Conservation (phyloP, 2,888 invertebrate species). For the Zeuzera pyrina region DNA sequence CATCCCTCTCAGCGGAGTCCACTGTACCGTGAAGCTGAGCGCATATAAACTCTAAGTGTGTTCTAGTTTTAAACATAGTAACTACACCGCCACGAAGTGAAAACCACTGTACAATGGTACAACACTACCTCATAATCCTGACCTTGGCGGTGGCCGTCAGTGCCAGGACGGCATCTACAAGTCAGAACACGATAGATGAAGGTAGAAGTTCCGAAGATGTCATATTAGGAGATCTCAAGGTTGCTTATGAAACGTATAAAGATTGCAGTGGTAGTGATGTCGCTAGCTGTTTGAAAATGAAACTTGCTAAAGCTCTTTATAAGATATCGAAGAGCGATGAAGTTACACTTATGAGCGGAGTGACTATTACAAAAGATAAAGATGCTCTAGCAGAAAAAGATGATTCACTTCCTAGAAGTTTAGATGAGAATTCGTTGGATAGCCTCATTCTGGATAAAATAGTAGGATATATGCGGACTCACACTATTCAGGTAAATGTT, state of each 20-base stretch:
- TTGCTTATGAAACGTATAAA: conserved; percentile 85
- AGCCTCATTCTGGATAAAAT: conserved; percentile 83
- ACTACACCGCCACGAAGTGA: conserved; percentile 51
- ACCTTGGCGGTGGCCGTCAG: conserved; percentile 65
- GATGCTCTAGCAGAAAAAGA: conserved; percentile 75
- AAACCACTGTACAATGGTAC: conserved; percentile 67
- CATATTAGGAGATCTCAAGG: conserved; percentile 78
- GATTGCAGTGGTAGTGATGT: conserved; percentile 82
- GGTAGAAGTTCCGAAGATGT: conserved; percentile 57
- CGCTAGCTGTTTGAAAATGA: conserved; percentile 83
- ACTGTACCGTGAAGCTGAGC: conserved; percentile 66
- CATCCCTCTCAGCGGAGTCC: conserved; percentile 59
- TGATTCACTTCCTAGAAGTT: conserved; percentile 80
- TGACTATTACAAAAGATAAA: conserved; percentile 80
- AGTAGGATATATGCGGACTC: conserved; percentile 82
- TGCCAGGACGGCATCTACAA: conserved; percentile 66
- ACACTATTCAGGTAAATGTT: conserved; percentile 86
- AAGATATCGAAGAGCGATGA: conserved; percentile 80
- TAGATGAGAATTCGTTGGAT: conserved; percentile 82
- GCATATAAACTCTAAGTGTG: conserved; percentile 64
- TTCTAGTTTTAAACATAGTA: conserved; percentile 58
- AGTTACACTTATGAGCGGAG: conserved; percentile 80
- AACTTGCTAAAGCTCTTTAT: conserved; percentile 83
- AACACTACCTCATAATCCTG: conserved; percentile 72
- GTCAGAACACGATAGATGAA: conserved; percentile 58